Evolutionary conservation across 2,888 invertebrate genomes (phyloP).

Genomic region (Muschampia plurimacula): DNA sequence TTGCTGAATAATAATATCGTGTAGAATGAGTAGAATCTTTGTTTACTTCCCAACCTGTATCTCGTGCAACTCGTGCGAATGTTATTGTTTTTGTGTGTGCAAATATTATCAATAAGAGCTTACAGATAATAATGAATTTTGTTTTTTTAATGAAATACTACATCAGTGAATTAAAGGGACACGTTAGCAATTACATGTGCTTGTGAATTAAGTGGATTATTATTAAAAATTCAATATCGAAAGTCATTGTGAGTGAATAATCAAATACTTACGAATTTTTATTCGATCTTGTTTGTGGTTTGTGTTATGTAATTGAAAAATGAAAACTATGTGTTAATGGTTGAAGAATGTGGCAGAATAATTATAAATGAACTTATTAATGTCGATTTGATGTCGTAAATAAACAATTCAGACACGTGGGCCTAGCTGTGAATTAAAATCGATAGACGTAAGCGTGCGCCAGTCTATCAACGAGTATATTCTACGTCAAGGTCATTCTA

Average conservation of each 20-base stretch:
- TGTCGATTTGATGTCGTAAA: constrained; percentile 55
- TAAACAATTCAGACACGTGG: constrained; percentile 79
- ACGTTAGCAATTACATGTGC: constrained; percentile 28
- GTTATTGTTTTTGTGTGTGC: constrained; percentile 81
- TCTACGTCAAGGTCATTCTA: constrained; percentile 80
- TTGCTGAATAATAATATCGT: constrained; percentile 72
- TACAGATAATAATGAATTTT: constrained; percentile 31
- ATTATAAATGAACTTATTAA: constrained; percentile 36
- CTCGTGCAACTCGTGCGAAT: constrained; percentile 60
- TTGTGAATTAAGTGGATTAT: constrained; percentile 45
- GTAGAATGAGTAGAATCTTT: constrained; percentile 68
- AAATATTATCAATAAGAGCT: constrained; percentile 56
- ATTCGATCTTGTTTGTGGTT: constrained; percentile 60
- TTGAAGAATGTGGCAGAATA: constrained; percentile 46
- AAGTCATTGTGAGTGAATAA: constrained; percentile 81
- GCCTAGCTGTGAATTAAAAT: constrained; percentile 72
- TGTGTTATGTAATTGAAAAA: constrained; percentile 76
- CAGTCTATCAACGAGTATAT: constrained; percentile 80
- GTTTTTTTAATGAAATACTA: constrained; percentile 27
- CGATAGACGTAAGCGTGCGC: constrained; percentile 83
- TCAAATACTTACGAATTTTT: constrained; percentile 65
- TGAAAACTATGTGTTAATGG: constrained; percentile 55
- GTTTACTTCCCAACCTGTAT: constrained; percentile 76
- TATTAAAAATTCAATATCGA: constrained; percentile 65
- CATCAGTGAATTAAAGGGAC: constrained; percentile 36